phyloP scores from a whole-genome alignment of 35 echinoderm and acorn worm genomes.

The Lytechinus pictus region DNA sequence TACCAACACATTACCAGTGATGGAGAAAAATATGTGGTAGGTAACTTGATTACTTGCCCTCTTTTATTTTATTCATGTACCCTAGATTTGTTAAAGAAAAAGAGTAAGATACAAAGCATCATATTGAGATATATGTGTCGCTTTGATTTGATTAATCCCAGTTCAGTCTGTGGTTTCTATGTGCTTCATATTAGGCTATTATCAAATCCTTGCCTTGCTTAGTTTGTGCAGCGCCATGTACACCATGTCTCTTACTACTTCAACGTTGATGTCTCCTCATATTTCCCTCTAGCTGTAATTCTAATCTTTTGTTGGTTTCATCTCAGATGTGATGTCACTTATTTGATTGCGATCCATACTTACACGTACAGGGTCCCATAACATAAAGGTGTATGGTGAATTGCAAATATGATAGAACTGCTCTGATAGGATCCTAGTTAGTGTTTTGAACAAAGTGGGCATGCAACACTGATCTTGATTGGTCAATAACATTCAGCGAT shows the following conservation, averaged over 20 bases:
- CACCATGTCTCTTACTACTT: neutral
- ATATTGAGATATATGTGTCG: neutral
- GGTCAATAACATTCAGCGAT: no score
- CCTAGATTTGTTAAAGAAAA: neutral
- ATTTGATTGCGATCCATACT: no score
- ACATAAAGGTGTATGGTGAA: no score
- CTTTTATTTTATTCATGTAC: neutral
- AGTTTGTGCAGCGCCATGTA: neutral
- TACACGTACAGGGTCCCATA: no score
- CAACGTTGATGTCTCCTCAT: neutral
- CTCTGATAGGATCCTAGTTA: no score
- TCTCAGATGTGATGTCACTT: no score
- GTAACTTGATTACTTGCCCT: constrained; percentile 1
- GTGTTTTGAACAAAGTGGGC: no score
- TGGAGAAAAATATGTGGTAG: constrained; percentile 96
- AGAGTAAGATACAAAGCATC: neutral
- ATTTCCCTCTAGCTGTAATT: neutral
- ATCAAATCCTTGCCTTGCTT: neutral
- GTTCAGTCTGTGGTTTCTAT: neutral
- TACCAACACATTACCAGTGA: constrained; percentile 77
- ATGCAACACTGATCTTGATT: no score
- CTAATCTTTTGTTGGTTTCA: no score
- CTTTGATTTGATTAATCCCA: neutral
- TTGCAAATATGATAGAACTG: no score
- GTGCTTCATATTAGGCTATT: neutral